Conservation (phyloP, 1,140 invertebrate species). For the Pseudoatta argentina region DNA sequence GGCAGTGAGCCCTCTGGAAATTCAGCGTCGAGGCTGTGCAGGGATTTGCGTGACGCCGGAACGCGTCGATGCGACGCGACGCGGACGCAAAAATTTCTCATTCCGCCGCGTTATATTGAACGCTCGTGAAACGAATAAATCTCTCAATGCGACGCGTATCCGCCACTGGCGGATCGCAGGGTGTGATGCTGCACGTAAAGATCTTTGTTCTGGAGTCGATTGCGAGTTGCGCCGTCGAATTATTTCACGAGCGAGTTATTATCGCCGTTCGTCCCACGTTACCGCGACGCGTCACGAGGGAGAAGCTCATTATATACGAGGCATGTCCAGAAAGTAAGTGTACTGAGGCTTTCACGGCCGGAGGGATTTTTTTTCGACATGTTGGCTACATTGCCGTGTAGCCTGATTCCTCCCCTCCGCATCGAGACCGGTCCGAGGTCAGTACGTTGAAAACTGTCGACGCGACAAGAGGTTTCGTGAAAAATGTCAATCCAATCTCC, state of each 20-base stretch:
- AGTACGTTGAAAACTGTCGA: too few species aligned
- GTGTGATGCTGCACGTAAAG: constrained; percentile 1
- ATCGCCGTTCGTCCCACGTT: constrained; percentile 15
- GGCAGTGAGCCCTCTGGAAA: constrained; percentile 53
- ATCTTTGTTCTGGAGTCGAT: constrained; percentile 48
- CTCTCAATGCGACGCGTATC: constrained; percentile 38
- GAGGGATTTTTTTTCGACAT: too few species aligned
- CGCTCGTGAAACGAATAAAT: constrained; percentile 60
- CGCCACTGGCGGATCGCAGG: background rate
- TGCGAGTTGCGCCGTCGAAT: constrained; percentile 25
- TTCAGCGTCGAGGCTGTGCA: constrained; percentile 32
- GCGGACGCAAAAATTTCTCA: constrained; percentile 60
- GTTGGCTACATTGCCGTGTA: too few species aligned
- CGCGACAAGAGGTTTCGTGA: too few species aligned
- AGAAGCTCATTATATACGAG: background rate
- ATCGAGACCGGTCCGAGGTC: too few species aligned
- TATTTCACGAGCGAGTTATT: constrained; percentile 35
- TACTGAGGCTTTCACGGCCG: too few species aligned
- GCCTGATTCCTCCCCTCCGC: too few species aligned
- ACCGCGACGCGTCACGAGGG: background rate
- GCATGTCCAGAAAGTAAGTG: too few species aligned
- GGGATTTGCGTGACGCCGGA: constrained; percentile 61
- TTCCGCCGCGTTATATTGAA: constrained; percentile 53
- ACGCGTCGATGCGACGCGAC: constrained; percentile 49
- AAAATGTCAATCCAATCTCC: too few species aligned